Percentiles rank a stretch among this genome's conserved stretches.
These are phyloP conservation scores for Euglossa dilemma DNA, from an alignment of 1,140 invertebrate species.

Conservation along the genomic window DNA sequence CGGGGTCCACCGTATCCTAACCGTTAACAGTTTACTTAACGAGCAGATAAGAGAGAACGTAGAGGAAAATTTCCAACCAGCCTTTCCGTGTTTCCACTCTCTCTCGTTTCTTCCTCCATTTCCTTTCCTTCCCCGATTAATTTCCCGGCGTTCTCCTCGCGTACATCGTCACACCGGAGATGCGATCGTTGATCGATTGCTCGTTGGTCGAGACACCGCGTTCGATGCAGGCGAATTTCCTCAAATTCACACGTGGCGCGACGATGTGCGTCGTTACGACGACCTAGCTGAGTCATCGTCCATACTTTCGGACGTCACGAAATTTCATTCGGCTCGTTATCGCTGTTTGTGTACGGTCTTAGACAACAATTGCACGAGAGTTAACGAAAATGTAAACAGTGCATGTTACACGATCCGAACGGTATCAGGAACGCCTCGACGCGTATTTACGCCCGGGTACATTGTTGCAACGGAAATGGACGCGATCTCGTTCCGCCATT, in stretches of 20 bases:
- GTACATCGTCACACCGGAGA: background rate
- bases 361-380: background rate
- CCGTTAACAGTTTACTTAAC: conserved; percentile 46
- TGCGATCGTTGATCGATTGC: background rate
- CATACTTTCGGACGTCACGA: conserved; percentile 17
- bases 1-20: conserved; percentile 46
- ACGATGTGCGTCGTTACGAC: background rate
- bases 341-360: background rate
- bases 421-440: background rate
- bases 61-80: conserved; percentile 46
- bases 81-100: conserved; percentile 15
- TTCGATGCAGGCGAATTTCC: conserved; percentile 6
- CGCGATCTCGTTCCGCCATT: background rate
- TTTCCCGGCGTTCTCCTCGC: background rate
- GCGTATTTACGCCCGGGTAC: background rate
- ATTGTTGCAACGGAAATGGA: background rate
- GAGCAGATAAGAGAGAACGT: conserved; percentile 43
- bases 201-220: too few species aligned
- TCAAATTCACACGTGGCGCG: conserved; percentile 20
- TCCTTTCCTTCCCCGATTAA: background rate
- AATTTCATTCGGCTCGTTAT: conserved; percentile 39
- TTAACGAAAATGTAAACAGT: conserved; percentile 16
- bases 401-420: background rate
- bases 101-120: background rate
- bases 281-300: conserved; percentile 21